A percentile compares a stretch with the other conserved stretches of the same genome.
These are phyloP conservation scores for Margaritifera margaritifera DNA, from an alignment of 2,888 invertebrate species.

Conservation along the genomic window DNA sequence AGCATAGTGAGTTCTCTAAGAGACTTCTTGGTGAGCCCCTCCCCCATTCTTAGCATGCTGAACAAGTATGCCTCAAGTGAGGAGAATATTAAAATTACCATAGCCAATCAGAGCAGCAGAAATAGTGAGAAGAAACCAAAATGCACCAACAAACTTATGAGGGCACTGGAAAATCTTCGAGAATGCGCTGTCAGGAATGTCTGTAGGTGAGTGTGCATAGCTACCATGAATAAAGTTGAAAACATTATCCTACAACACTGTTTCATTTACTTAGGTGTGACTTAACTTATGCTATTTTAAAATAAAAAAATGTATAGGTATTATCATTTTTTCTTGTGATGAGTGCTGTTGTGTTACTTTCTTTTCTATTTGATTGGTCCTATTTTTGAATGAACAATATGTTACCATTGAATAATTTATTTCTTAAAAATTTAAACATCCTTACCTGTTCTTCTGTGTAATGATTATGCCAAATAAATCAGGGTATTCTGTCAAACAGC, in stretches of 20 bases:
- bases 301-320: no score
- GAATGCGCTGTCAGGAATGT: conserved; percentile 97
- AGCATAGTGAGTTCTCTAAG: conserved; percentile 89
- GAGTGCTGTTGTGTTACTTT: no score
- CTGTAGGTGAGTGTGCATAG: conserved; percentile 80
- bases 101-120: conserved; percentile 61
- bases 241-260: no score
- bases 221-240: background rate
- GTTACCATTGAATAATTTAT: no score
- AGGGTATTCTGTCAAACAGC: no score
- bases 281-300: no score
- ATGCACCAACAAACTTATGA: conserved; percentile 55
- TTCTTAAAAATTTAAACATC: no score
- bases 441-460: no score
- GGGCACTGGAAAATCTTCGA: conserved; percentile 87
- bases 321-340: no score
- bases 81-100: conserved; percentile 66
- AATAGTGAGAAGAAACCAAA: conserved; percentile 66
- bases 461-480: no score
- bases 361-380: no score
- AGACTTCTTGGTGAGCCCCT: conserved; percentile 95
- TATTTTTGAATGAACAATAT: no score
- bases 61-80: conserved; percentile 75
- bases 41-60: conserved; percentile 92
- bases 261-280: background rate